Base-by-base conservation (phyloP, 2,888 invertebrate genomes). In the Eutolmus rufibarbis region DNA sequence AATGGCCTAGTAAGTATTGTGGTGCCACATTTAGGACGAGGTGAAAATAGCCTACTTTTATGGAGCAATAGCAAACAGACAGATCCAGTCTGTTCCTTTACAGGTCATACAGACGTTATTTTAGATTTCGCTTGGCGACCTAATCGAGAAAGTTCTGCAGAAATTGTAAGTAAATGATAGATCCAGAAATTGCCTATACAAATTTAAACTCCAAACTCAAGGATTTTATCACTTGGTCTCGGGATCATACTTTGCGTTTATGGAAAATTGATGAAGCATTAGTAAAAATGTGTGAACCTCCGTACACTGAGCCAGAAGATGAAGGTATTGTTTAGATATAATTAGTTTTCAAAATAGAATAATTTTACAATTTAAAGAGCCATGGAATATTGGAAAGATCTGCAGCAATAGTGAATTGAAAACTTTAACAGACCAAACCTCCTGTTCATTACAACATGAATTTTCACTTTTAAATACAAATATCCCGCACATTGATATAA, bases 121-220 rank as follows among this genome's bases (percentile, higher is more conserved):
- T 94, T 98, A 88, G 98, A 98, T 91, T 98, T 98, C 94, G 97
- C 97, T 89, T 98, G 98, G 98, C 94, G 97, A 86, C 96, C 96
- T 89, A 95, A 95, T 90, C 93, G 93, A 89, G 93, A 93, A 88
- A 93, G 92, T 81, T 90, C 90, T 34, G 90, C 90, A 16, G 92
- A 92, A 90, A 91, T 92, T 88, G 92, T 92, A 89, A 89, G 90
- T 89, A 57, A 19, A 43, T 14, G 14, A 46, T 46, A 46, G 5
- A 14, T 46, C 0, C 43, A 46, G 3, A 14, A 46, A 16, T 16
- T 46, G 7, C n/a, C 46, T 12, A 76, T 86, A 56, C 9, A 86
- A 16, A 19, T 9, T 5, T 40, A n/a, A 37, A 82, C n/a, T 0
- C 37, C 4, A 0, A 0, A 14, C 19, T 19, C 0, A 4, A 0